phyloP scores from a whole-genome alignment of 2,113 vertebrate genomes.

The Brienomyrus longianalis region DNA sequence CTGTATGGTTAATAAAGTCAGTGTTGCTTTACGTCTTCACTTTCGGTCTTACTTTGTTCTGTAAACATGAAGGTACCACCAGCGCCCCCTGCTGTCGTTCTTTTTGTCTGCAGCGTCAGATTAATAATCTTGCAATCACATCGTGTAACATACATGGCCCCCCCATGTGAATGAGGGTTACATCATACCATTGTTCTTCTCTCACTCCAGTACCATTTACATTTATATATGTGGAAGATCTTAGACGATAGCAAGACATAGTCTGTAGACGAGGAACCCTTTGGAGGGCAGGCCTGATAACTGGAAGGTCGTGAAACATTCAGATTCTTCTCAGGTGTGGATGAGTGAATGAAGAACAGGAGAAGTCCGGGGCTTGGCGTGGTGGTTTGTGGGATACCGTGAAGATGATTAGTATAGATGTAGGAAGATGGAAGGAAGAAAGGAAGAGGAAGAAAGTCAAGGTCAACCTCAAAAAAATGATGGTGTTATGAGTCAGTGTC shows the following conservation, averaged over 20 bases:
- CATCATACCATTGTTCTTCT: background rate
- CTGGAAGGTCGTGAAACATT: background rate
- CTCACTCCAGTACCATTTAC: background rate
- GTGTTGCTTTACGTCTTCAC: conserved; percentile 95
- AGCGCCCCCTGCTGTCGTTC: conserved; percentile 38
- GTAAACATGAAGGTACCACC: conserved; percentile 89
- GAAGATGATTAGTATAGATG: background rate
- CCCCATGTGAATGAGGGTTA: background rate
- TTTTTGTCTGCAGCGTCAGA: conserved; percentile 6
- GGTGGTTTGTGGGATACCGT: background rate
- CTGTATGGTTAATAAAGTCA: conserved; percentile 98
- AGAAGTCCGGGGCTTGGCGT: background rate
- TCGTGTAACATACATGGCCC: background rate
- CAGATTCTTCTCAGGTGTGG: background rate
- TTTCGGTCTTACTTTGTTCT: conserved; percentile 98
- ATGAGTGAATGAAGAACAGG: background rate
- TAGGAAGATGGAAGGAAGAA: background rate
- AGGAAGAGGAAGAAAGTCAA: background rate
- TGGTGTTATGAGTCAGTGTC: background rate
- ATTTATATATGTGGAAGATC: background rate
- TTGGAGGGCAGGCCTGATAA: background rate
- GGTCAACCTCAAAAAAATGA: background rate
- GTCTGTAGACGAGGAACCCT: background rate
- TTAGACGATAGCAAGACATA: background rate
- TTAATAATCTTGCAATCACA: background rate